Conservation (phyloP, 2,888 invertebrate species). For the Micoletzkya japonica region DNA sequence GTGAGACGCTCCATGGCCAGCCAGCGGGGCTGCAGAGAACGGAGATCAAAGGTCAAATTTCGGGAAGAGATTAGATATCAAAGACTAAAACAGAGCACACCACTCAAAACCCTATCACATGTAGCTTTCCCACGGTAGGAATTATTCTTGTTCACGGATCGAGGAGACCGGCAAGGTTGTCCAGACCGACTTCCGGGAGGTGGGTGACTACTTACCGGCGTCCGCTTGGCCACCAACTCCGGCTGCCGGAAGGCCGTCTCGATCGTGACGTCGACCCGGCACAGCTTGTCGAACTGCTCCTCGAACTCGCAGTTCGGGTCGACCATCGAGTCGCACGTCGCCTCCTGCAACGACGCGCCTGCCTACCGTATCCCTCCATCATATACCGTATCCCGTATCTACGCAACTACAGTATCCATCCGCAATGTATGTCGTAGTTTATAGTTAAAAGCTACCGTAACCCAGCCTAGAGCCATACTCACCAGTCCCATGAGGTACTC, state of each 20-base stretch:
- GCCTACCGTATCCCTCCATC: neutral
- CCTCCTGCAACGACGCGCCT: slow-evolving; percentile 35
- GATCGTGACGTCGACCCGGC: slow-evolving; percentile 53
- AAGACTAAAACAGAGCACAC: neutral
- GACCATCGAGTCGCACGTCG: slow-evolving; percentile 43
- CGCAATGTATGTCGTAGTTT: neutral
- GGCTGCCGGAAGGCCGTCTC: slow-evolving; percentile 49
- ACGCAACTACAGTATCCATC: neutral
- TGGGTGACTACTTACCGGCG: slow-evolving; percentile 47
- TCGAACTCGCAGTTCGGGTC: slow-evolving; percentile 33
- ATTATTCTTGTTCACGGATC: no score
- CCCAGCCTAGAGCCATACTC: slow-evolving; percentile 1
- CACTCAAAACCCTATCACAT: no score
- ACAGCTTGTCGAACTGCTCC: slow-evolving; percentile 45
- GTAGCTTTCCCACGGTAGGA: no score
- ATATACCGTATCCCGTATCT: neutral
- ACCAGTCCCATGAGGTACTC: slow-evolving; percentile 37
- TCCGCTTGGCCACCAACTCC: slow-evolving; percentile 50
- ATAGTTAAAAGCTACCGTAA: neutral
- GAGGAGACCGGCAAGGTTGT: no score
- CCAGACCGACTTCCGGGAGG: no score
- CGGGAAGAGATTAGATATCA: neutral
- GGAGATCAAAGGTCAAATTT: neutral
- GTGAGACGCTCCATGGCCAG: slow-evolving; percentile 45
- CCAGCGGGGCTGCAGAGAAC: slow-evolving; percentile 47